Percentiles rank a stretch among this genome's conserved stretches.
Evolutionary conservation across 2,113 vertebrate genomes (phyloP).

Genomic region (Leucoraja erinaceus): DNA sequence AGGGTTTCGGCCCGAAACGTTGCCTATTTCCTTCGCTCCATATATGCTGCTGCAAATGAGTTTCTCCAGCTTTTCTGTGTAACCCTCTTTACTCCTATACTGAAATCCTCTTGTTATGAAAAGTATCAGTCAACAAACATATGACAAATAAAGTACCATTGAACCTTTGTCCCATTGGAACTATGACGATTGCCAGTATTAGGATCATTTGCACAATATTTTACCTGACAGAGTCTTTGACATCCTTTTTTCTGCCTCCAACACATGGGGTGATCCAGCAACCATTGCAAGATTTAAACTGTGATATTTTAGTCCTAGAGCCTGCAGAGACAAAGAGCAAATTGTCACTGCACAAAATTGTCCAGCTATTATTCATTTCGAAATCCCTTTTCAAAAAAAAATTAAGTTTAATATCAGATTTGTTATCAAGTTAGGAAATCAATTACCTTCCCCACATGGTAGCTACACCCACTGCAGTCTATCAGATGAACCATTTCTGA

Average conservation of each 20-base stretch:
- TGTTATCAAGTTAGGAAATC: constrained; percentile 1
- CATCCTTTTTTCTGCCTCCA: background rate
- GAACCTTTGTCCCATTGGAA: background rate
- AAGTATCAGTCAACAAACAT: too few relatives aligned
- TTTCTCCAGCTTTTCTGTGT: too few relatives aligned
- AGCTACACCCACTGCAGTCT: background rate
- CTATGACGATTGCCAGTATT: background rate
- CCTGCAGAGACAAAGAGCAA: background rate
- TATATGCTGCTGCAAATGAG: too few relatives aligned
- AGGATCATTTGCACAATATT: background rate
- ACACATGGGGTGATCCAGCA: background rate
- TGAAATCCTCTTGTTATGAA: too few relatives aligned
- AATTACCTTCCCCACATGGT: constrained; percentile 5
- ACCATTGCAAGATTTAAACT: background rate
- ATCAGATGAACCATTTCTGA: background rate
- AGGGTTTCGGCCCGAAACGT: too few relatives aligned
- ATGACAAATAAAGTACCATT: too few relatives aligned
- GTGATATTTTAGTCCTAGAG: background rate
- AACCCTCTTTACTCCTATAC: too few relatives aligned
- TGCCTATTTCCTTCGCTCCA: too few relatives aligned
- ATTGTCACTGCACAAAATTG: background rate
- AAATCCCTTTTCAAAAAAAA: background rate
- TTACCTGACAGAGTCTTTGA: background rate
- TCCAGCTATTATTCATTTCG: background rate
- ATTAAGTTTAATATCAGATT: background rate